Base-by-base conservation (phyloP, 1,140 invertebrate genomes). In the Scaptomyza hsui region DNA sequence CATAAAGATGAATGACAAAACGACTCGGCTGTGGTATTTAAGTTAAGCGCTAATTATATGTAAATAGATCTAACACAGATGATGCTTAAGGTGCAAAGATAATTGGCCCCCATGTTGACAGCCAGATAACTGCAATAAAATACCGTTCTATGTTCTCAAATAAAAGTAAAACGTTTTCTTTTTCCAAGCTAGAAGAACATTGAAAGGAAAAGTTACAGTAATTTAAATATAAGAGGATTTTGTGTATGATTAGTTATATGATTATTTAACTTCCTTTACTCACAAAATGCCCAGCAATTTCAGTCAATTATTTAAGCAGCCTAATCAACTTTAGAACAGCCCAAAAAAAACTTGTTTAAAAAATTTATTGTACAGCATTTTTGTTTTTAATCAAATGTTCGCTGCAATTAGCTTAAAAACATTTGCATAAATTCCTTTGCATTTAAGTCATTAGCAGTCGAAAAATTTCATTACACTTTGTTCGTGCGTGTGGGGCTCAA, bases 381-480 rank as follows among this genome's bases (percentile, higher is more conserved):
- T 72, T 7, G 70, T 53, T 47, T 62, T 75, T 78, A 55, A 79
- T 78, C 57, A 79, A 83, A 85, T 75, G 72, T 15, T 29, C 59
- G 62, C 69, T 72, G 74, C 81, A 88, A 86, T 86, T 86, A 78
- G 82, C 69, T 59, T 37, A 69, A 47, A 39, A 56, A 45, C 52
- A 57, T 65, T 65, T 71, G 47, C 55, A 81, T 55, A 71, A 86
- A 86, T 86, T 86, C 81, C 81, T 77, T 18, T 72, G 81, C 81
- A 81, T 88, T 86, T 78, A 44, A 73, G 78, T 86, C 81, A 81
- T 86, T 86, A 86, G 70, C 70, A 67, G 21, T 49, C 53, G 19
- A 81, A 52, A 85, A 88, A 81, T 88, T 88, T 86, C 74, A 86
- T 86, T 88, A 86, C 70, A 88, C 74, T 65, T 70, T 74, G 68